A percentile compares a stretch with the other conserved stretches of the same genome.
Conservation (phyloP, 2,888 invertebrate species). For the Adelognathus sp. region DNA sequence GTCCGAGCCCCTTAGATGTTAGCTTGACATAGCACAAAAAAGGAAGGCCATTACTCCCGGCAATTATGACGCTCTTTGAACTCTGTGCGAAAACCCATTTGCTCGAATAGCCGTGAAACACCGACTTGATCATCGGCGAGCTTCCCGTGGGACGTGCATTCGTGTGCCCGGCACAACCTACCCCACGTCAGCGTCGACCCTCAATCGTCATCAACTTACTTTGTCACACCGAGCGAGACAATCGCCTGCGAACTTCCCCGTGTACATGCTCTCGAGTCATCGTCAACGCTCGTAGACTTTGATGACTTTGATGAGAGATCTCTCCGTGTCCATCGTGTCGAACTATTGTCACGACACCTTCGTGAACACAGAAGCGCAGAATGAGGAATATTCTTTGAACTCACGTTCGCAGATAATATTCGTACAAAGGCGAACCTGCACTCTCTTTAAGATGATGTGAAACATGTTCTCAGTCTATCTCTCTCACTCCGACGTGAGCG, state of each 20-base stretch:
- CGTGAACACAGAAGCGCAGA: background rate
- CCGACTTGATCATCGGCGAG: constrained; percentile 32
- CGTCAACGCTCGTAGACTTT: constrained; percentile 21
- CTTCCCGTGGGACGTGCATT: constrained; percentile 50
- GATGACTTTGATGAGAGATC: constrained; percentile 39
- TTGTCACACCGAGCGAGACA: background rate
- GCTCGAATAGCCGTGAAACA: constrained; percentile 32
- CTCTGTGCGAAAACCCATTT: constrained; percentile 40
- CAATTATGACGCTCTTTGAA: constrained; percentile 72
- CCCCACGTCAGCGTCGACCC: constrained; percentile 33
- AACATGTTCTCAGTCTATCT: too few species aligned
- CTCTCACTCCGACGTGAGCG: too few species aligned
- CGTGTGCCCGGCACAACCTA: constrained; percentile 38
- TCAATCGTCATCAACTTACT: background rate
- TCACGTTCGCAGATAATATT: too few species aligned
- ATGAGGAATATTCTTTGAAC: background rate
- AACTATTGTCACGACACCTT: background rate
- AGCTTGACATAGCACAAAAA: constrained; percentile 58
- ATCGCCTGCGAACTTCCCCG: background rate
- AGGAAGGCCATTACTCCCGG: constrained; percentile 65
- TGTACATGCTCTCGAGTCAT: constrained; percentile 29
- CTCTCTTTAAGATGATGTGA: too few species aligned
- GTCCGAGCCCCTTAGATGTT: background rate
- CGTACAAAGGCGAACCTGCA: too few species aligned
- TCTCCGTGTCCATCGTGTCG: background rate